These are phyloP conservation scores for Oscarella lobularis DNA, from an alignment of 37 sponge, comb jelly and placozoan genomes.

Conservation along the genomic window DNA sequence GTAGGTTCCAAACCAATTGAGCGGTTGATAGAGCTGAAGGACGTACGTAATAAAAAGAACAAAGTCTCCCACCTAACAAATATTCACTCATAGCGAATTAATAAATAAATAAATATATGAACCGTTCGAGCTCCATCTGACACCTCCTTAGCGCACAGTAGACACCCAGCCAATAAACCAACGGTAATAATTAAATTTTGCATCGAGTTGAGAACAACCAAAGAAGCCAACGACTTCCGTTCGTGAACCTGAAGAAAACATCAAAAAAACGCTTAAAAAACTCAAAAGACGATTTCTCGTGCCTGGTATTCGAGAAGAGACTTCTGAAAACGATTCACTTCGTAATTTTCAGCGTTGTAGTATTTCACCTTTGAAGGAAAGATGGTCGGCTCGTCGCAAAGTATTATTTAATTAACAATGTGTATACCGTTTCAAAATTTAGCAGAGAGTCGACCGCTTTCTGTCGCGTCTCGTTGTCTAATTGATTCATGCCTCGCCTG, in stretches of 20 bases:
- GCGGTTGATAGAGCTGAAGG: constrained; percentile 86
- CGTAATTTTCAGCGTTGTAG: constrained; percentile 82
- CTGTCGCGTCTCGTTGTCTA: constrained; percentile 64
- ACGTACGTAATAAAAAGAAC: constrained; percentile 94
- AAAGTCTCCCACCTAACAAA: constrained; percentile 95
- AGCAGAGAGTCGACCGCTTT: constrained; percentile 91
- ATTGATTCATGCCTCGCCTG: constrained; percentile 84
- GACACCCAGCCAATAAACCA: constrained; percentile 66
- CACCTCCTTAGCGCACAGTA: constrained; percentile 86
- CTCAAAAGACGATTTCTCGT: background rate
- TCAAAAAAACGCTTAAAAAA: too few species aligned
- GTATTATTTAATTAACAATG: background rate
- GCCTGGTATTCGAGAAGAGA: constrained; percentile 4
- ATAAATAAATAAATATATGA: too few species aligned
- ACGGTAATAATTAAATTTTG: constrained; percentile 75
- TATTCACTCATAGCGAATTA: too few species aligned
- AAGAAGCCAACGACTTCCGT: constrained; percentile 62
- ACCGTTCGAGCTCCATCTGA: too few species aligned
- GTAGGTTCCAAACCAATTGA: constrained; percentile 95
- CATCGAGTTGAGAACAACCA: constrained; percentile 55
- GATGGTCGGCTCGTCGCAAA: background rate
- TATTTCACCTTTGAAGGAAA: constrained; percentile 55
- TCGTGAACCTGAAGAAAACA: constrained; percentile 31
- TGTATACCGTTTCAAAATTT: constrained; percentile 89
- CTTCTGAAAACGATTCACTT: constrained; percentile 51